Base-by-base conservation (phyloP, 2,113 vertebrate species). In the Thinocorus orbignyianus region DNA sequence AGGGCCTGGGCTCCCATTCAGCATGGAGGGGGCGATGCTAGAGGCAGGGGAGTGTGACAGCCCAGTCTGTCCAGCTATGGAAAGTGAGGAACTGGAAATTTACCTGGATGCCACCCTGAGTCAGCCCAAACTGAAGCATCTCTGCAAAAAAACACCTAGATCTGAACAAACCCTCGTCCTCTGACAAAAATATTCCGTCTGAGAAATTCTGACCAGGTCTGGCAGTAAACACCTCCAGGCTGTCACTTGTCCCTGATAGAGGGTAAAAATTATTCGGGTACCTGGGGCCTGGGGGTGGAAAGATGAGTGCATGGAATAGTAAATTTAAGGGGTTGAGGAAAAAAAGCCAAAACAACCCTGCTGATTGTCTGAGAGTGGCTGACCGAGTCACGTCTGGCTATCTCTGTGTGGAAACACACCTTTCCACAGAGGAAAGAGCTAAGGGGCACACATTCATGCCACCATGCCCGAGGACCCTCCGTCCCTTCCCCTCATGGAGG, bases 121-220 rank as follows among this genome's bases (percentile, higher is more conserved):
- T 89, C 78, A 94, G 89, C 81, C 89, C 51, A 73, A 71, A 19
- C 4, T 3, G 0, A 64, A 79, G 73, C 14, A 84, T 84, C 80
- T 68, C 81, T n/a, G 24, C 81, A 88, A 91, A 92, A 88, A 91
- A 92, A 89, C 86, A 91, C 89, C 89, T 93, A 74, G 88, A 79
- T 64, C 52, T 48, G 92, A 95, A 48, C 64, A 55, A 71, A 44
- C 77, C 20, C 13, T 33, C 0, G 1, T 48, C 62, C 55, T 92
- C 81, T 97, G 89, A 95, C 94, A 81, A 93, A 95, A 95, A 93
- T 71, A 78, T 95, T 95, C 96, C 94, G 77, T 96, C 94, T 96
- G 95, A 92, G 92, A 79, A 79, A 60, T 94, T 94, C 88, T 93
- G 93, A 76, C 86, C 91, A 48, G 94, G 69, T 84, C 83, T 61